Evolutionary conservation across 2,113 vertebrate species (phyloP), one percentile per base, ranked within the genome.

Genomic region (Oryzias curvinotus): DNA sequence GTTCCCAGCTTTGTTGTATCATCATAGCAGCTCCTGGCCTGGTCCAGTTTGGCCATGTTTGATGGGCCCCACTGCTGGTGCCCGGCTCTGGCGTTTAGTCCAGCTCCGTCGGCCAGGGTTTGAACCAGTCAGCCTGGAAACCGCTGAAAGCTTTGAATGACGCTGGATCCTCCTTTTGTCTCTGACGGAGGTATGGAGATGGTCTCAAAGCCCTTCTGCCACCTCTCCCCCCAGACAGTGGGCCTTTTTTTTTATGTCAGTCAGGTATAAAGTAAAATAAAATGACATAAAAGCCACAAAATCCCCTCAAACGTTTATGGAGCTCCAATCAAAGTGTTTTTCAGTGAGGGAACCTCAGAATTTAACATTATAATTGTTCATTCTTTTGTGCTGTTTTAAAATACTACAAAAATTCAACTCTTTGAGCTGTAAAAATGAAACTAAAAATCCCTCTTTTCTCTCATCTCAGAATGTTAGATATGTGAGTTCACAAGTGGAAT

Each of bases 71-170:
- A 82, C 66, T 56, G 21, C 53, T 49, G 2, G 49, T 83, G 85
- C 89, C 88, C 88, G 77, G 53, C 47, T 66, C 67, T 83, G 80
- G 82, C 77, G 77, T 86, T 88, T 90, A 72, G 85, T 88, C 85
- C 75, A 52, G 69, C 80, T 84, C 84, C 81, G 87, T 90, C 84
- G 83, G 84, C 83, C 83, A 51, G 82, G 73, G 76, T 75, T 86
- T 84, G 84, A 80, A 87, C 86, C 84, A 73, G 72, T 73, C 79
- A 75, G 76, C 68, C 77, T 91, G 84, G 87, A 90, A 75, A 61
- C 78, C 55, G 79, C 88, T 91, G 86, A 91, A 73, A 80, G 59
- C 68, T 81, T 84, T 77, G 42, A 85, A 85, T 83, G 77, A 82
- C 80, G 66, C 69, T 85, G 75, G 87, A 89, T 74, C 58, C 53